Percentiles rank a stretch among this genome's conserved stretches.
These are phyloP conservation scores for Lytechinus pictus DNA, from an alignment of 35 echinoderm and acorn worm genomes.

Conservation along the genomic window DNA sequence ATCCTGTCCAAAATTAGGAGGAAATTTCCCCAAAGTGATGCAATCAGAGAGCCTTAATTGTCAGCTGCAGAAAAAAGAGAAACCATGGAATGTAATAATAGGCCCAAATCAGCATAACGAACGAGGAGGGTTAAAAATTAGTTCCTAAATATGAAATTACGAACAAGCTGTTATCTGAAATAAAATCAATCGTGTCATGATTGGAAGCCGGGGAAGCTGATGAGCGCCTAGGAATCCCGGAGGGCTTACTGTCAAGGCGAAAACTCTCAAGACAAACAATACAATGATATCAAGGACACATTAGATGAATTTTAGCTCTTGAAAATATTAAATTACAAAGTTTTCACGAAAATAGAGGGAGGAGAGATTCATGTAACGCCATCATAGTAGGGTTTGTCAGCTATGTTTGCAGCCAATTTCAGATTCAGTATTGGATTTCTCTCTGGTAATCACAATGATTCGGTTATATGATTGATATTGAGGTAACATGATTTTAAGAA, in stretches of 20 bases:
- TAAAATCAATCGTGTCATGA: conserved; percentile 32
- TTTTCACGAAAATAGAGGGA: neutral
- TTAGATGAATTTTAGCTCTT: neutral
- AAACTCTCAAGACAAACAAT: conserved; percentile 19
- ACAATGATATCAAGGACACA: neutral
- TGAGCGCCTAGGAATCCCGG: neutral
- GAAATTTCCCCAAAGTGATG: conserved; percentile 14
- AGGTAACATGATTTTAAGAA: too few relatives aligned
- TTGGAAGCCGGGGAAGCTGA: neutral
- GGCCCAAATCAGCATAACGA: neutral
- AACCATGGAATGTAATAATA: neutral
- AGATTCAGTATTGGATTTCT: neutral
- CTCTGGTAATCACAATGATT: neutral
- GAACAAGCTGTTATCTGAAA: conserved; percentile 1
- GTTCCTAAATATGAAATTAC: conserved; percentile 29
- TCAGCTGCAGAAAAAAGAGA: neutral
- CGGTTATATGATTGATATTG: too few relatives aligned
- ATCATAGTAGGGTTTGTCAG: neutral
- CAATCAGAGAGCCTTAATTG: conserved; percentile 1
- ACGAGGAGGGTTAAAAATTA: neutral
- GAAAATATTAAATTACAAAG: neutral
- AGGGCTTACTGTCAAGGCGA: conserved; percentile 7
- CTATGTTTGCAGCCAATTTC: neutral
- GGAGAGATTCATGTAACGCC: neutral
- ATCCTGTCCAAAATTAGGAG: neutral